Conservation (phyloP, 2,797 vertebrate genomes). For the Cuniculus paca region DNA sequence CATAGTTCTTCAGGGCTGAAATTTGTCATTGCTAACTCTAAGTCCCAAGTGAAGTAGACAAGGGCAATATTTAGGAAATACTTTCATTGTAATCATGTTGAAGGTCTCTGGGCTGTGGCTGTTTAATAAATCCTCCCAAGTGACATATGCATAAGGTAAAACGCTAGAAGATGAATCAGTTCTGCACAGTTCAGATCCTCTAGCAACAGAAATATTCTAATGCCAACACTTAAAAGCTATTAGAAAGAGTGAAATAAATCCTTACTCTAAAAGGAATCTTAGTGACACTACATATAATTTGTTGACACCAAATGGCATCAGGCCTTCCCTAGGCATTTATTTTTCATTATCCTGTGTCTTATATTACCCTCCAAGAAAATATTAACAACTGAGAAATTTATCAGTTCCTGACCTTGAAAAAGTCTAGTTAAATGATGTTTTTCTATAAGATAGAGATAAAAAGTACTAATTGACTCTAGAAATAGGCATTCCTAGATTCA, state of each 20-base stretch:
- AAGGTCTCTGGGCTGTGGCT: not conserved
- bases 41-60: slow-evolving; percentile 10
- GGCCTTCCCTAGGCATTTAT: slow-evolving; percentile 52
- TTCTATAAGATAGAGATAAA: slow-evolving; percentile 46
- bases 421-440: not conserved
- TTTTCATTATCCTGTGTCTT: slow-evolving; percentile 59
- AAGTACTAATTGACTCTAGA: not conserved
- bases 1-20: slow-evolving; percentile 42
- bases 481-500: not conserved
- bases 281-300: slow-evolving; percentile 28
- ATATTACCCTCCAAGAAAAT: slow-evolving; percentile 51
- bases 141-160: slow-evolving; percentile 44
- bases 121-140: slow-evolving; percentile 64
- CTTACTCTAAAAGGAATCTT: slow-evolving; percentile 67
- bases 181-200: slow-evolving; percentile 42
- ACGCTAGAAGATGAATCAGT: slow-evolving; percentile 56
- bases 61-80: slow-evolving; percentile 52
- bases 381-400: slow-evolving; percentile 48
- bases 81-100: not conserved
- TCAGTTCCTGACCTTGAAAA: slow-evolving; percentile 51
- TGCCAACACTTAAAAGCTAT: slow-evolving; percentile 64
- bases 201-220: slow-evolving; percentile 69
- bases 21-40: slow-evolving; percentile 39
- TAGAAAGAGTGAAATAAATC: slow-evolving; percentile 73
- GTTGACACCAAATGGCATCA: slow-evolving; percentile 52